Evolutionary conservation across 64 coral and sea anemone genomes (phyloP).

Genomic region (Montipora cactus): DNA sequence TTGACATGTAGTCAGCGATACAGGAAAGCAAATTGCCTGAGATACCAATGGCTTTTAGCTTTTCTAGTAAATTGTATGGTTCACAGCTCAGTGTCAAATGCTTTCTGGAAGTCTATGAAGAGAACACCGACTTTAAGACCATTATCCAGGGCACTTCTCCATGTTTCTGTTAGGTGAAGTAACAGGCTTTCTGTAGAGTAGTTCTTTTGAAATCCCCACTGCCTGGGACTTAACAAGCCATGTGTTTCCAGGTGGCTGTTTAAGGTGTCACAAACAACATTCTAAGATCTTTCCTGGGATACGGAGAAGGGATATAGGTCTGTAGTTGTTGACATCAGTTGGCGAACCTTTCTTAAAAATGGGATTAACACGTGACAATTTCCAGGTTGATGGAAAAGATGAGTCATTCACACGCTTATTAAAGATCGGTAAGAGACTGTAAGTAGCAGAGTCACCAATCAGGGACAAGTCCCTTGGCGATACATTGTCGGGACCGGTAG

Average conservation of each 20-base stretch:
- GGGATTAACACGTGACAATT: slow-evolving; percentile 27
- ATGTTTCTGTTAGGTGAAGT: slow-evolving; percentile 6
- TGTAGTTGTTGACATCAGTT: slow-evolving; percentile 41
- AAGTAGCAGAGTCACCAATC: slow-evolving; percentile 21
- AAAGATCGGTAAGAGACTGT: slow-evolving; percentile 50
- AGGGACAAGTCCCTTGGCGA: neutral
- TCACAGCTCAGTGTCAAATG: slow-evolving; percentile 31
- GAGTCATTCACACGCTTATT: slow-evolving; percentile 25
- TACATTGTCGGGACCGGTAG: slow-evolving; percentile 1
- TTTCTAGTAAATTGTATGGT: slow-evolving; percentile 27
- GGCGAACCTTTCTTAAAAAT: slow-evolving; percentile 33
- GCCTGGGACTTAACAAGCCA: slow-evolving; percentile 20
- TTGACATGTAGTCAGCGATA: too few species aligned
- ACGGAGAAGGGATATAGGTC: slow-evolving; percentile 34
- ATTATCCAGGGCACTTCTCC: slow-evolving; percentile 13
- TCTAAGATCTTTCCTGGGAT: slow-evolving; percentile 33
- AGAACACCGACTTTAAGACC: slow-evolving; percentile 31
- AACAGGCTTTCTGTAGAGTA: slow-evolving; percentile 28
- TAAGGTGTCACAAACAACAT: slow-evolving; percentile 25
- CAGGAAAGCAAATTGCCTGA: neutral
- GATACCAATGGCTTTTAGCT: slow-evolving; percentile 38
- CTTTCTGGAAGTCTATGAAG: slow-evolving; percentile 26
- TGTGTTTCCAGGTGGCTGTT: slow-evolving; percentile 25
- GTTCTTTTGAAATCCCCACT: slow-evolving; percentile 28
- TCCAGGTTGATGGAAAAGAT: slow-evolving; percentile 31